Base-by-base conservation (phyloP, 30 jellyfish, hydroid and myxozoan species). In the Mastigias papua region DNA sequence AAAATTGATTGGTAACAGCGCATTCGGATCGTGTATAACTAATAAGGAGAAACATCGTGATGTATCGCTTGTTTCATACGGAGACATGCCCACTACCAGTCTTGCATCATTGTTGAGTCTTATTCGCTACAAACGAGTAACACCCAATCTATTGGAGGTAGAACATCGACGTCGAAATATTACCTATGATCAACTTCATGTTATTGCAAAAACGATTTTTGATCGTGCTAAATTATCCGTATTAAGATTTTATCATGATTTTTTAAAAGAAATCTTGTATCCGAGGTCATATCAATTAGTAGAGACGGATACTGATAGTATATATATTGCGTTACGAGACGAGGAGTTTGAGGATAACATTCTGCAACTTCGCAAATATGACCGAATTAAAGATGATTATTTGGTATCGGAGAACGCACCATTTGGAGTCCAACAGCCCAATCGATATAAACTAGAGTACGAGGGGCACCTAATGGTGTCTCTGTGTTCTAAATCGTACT, bases 271-370 rank as follows among this genome's bases (percentile, higher is more conserved):
- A 2, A 20, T 65, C 9, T 32, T 65, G 21, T 4, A 17, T 4
- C 76, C 48, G 7, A 46, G 22, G 19, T 26, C 48, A 9, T 65
- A 65, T 26, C 50, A 65, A 25, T 26, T 65, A 13, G 9, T 65
- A 46, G 48, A 26, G 50, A 65, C 76, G 5, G 76, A 65, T 65
- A 65, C 76, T 6, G 76, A 65, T 32, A 17, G 42, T 25, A 70
- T 70, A 31, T 70, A 70, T 29, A 30, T 30, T 32, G 64, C 64
- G 2, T 21, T 70, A 20, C 23, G 32, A 7, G 3, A 31, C 2
- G 66, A 70, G 64, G 33, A 70, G 20, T 70, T 70, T 70, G 82
- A 70, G 64, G 82, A 70, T 70, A 70, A 70, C n/a, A 32, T 70
- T 27, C 33, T 3, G 10, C 22, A 65, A 21, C 23, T 15, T 6